These are phyloP conservation scores for Acanthochromis polyacanthus DNA, from an alignment of 2,113 vertebrate genomes.

Conservation along the genomic window DNA sequence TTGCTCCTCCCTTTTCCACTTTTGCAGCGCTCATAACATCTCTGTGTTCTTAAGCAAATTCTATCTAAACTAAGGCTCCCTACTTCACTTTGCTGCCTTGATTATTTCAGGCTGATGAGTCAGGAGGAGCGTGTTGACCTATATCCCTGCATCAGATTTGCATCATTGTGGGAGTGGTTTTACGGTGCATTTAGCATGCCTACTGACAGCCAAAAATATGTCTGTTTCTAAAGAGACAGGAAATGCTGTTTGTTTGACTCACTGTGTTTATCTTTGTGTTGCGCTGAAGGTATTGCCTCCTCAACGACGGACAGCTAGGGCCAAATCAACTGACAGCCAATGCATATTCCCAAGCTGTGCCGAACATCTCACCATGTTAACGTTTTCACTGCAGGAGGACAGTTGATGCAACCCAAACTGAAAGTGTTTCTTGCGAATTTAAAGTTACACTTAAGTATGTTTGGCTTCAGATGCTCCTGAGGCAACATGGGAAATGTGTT, in stretches of 20 bases:
- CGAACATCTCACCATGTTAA: slow-evolving; percentile 29
- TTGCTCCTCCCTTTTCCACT: slow-evolving; percentile 40
- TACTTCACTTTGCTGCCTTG: slow-evolving; percentile 36
- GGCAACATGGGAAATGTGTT: slow-evolving; percentile 72
- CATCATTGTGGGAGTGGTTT: slow-evolving; percentile 54
- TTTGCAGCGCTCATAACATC: slow-evolving; percentile 50
- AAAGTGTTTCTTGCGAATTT: slow-evolving; percentile 53
- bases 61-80: slow-evolving; percentile 66
- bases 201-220: slow-evolving; percentile 40
- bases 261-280: slow-evolving; percentile 15
- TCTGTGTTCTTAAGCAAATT: slow-evolving; percentile 68
- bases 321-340: slow-evolving; percentile 37
- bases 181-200: slow-evolving; percentile 42
- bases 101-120: slow-evolving; percentile 56
- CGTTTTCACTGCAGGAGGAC: slow-evolving; percentile 49
- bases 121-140: slow-evolving; percentile 57
- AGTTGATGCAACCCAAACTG: slow-evolving; percentile 42
- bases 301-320: slow-evolving; percentile 10
- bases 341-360: slow-evolving; percentile 21
- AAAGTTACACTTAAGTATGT: slow-evolving; percentile 64
- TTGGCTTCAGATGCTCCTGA: slow-evolving; percentile 65
- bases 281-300: slow-evolving; percentile 22
- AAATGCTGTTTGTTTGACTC: slow-evolving; percentile 33
- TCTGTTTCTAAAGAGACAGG: slow-evolving; percentile 37
- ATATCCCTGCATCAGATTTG: slow-evolving; percentile 68